Evolutionary conservation across 2,797 vertebrate genomes (phyloP).

Genomic region (Taenioides sp.): DNA sequence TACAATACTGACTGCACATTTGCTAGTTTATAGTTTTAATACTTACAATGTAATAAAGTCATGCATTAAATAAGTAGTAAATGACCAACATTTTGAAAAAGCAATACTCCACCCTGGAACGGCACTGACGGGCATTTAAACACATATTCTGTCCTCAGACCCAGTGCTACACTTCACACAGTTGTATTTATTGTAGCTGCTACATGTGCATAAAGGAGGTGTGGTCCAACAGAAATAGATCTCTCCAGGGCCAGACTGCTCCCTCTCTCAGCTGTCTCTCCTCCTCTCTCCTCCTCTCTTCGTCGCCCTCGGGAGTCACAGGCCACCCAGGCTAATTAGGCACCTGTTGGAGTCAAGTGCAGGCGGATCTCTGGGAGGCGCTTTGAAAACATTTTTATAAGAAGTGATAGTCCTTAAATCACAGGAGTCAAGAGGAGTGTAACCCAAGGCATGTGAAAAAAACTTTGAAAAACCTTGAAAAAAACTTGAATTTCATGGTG

Average conservation of each 20-base stretch:
- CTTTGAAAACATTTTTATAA: slow-evolving; percentile 24
- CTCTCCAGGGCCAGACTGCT: slow-evolving; percentile 25
- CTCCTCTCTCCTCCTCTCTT: slow-evolving; percentile 25
- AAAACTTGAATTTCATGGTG: slow-evolving; percentile 24
- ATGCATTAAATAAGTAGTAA: not conserved
- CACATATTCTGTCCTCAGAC: not conserved
- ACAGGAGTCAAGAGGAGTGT: slow-evolving; percentile 14
- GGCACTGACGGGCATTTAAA: not conserved
- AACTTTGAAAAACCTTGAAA: slow-evolving; percentile 12
- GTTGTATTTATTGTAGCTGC: slow-evolving; percentile 14
- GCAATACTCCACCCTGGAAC: not conserved
- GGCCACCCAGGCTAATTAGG: slow-evolving; percentile 71
- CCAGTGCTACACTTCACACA: not conserved
- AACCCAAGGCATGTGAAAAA: slow-evolving; percentile 20
- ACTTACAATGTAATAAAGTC: not conserved
- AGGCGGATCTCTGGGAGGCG: slow-evolving; percentile 34
- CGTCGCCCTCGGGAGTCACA: slow-evolving; percentile 48
- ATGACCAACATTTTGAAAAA: not conserved
- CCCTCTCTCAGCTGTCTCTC: slow-evolving; percentile 61
- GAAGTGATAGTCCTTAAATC: slow-evolving; percentile 40
- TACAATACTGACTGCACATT: not conserved
- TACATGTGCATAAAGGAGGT: slow-evolving; percentile 25
- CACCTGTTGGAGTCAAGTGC: slow-evolving; percentile 71
- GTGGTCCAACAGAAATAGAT: slow-evolving; percentile 36
- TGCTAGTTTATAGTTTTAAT: not conserved